Base-by-base conservation (phyloP, 2,797 vertebrate genomes). In the Limnodromus scolopaceus region DNA sequence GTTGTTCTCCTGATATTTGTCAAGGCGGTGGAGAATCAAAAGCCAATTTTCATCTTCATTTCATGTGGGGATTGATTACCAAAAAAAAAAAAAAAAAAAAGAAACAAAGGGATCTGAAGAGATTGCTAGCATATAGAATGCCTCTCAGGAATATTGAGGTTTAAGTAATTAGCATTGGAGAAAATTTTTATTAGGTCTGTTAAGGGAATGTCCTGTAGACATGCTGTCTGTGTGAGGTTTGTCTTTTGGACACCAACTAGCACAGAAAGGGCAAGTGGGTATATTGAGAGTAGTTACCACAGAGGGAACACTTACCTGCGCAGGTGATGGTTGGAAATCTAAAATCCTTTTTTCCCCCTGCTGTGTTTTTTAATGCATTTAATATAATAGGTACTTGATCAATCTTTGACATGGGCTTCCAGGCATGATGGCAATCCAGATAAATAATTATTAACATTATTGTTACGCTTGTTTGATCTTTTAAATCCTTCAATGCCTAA, bases 311-410 rank as follows among this genome's bases (percentile, higher is more conserved):
- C 64, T 36, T 60, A 51, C 36, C 41, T 87, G 38, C 3, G 0
- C 4, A 3, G 2, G 36, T 0, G 0, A 28, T 54, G 13, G 16
- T 1, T 64, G 46, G 41, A 81, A 87, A 58, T 34, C 28, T 48
- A 23, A 68, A 58, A 69, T 74, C 14, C 27, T 22, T 46, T 4
- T 54, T 41, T 2, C 5, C 15, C 20, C 12, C 8, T 22, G 4
- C 24, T 60, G 13, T 65, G 11, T n/a, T 58, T 92, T 72, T 78
- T 32, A 69, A 45, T 84, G 32, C 16, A 23, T 66, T 90, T 84
- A 36, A 7, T 30, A 2, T 49, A 76, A 17, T 22, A 51, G 34
- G 23, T 54, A 39, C 38, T 87, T 69, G 48, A 58, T 76, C 55
- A 53, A 12, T 27, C 69, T 76, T 45, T 51, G 25, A 30, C 2